Conservation (phyloP, 2,113 vertebrate species). For the Dasyurus viverrinus region DNA sequence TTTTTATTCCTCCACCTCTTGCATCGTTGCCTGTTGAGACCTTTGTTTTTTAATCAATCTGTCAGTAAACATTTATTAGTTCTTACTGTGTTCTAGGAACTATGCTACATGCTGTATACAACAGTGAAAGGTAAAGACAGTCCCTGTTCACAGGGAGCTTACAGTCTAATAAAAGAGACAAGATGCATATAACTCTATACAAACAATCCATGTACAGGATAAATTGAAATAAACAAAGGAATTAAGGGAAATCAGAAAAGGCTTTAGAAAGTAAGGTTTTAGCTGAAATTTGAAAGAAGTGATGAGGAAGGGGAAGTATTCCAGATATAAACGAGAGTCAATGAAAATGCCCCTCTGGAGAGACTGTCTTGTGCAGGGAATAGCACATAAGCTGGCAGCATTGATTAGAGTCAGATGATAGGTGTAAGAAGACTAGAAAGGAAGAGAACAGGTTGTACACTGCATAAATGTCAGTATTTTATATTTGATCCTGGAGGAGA, state of each 20-base stretch:
- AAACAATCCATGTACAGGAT: not conserved
- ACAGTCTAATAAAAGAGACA: not conserved
- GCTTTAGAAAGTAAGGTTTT: not conserved
- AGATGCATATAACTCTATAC: not conserved
- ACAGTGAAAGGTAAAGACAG: not conserved
- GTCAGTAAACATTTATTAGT: not conserved
- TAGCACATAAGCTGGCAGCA: not conserved
- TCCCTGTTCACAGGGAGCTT: not conserved
- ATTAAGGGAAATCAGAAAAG: not conserved
- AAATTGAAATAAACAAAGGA: not conserved
- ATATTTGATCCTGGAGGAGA: not conserved
- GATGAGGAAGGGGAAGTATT: not conserved
- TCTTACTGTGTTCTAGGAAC: not conserved
- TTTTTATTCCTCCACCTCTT: slow-evolving; percentile 19
- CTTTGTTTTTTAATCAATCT: not conserved
- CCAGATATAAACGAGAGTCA: not conserved
- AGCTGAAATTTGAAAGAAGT: not conserved
- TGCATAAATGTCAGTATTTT: not conserved
- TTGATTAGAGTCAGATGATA: not conserved
- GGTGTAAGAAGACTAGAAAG: not conserved
- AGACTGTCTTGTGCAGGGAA: not conserved
- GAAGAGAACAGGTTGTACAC: not conserved
- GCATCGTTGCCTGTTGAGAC: not conserved
- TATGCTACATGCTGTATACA: not conserved
- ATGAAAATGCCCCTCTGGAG: not conserved